Evolutionary conservation across 2,888 invertebrate species (phyloP), one percentile per base, ranked within the genome.

Genomic region (Cetonia aurata): DNA sequence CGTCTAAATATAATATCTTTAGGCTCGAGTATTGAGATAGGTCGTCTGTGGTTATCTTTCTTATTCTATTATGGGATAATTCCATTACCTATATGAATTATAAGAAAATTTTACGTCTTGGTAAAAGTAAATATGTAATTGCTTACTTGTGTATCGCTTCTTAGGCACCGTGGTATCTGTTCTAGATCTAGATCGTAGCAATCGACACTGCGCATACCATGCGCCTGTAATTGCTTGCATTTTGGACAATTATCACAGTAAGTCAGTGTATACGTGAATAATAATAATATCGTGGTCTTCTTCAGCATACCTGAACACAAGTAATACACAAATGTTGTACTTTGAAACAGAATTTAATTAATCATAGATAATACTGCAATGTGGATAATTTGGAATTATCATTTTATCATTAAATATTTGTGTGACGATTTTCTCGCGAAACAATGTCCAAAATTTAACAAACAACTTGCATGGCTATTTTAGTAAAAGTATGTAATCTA

Each of bases 1-100:
- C 82, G 15, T 72, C 73, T 78, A 82, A 78, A 77, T 82, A 82
- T 76, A 82, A 69, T 44, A 80, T 77, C 57, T 77, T 77, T 57
- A 82, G 67, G 71, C 76, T 72, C 4, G 74, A 71, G 72, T 80
- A 81, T 60, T 72, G 74, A 33, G 57, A 72, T 67, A 82, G 73
- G 70, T 82, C 81, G 1, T 75, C 70, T 73, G 74, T 76, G 46
- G 53, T 74, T 17, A 82, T 48, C 76, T 79, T 80, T 57, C 80
- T 77, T 31, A 82, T 80, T 71, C 82, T 71, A 74, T 82, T 82
- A 70, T 72, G 74, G 4, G 79, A 76, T 15, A 82, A 72, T 42
- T 82, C 81, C 6, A 82, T 70, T 6, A 81, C 75, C 82, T 82
- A 69, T 15, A 37, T 60, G 44, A 46, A 50, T 60, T 42, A 10